These are phyloP conservation scores for Ophraella communa DNA, from an alignment of 2,888 invertebrate species.

Conservation along the genomic window DNA sequence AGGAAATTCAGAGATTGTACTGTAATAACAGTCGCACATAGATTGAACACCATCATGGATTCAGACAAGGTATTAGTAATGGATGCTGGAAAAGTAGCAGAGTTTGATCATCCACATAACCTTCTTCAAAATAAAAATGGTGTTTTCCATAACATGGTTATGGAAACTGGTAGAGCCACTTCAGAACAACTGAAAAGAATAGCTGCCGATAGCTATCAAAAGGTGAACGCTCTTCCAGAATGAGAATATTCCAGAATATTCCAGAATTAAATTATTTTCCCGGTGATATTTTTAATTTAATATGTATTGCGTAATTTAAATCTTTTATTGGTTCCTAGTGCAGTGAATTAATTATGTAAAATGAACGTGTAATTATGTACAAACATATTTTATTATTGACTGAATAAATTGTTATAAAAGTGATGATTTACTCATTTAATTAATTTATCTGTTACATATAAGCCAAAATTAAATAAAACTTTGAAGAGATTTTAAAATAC, in stretches of 20 bases:
- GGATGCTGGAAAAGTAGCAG: conserved; percentile 76
- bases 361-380: no score
- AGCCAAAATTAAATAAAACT: no score
- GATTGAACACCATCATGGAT: conserved; percentile 85
- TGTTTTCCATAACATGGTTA: conserved; percentile 62
- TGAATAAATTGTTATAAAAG: neutral
- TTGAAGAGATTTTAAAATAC: no score
- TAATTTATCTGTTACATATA: no score
- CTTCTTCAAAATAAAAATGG: conserved; percentile 61
- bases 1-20: conserved; percentile 77
- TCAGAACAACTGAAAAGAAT: conserved; percentile 31
- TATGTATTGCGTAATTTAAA: no score
- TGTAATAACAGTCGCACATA: conserved; percentile 82
- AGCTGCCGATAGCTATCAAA: conserved; percentile 8
- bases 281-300: no score
- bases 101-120: conserved; percentile 77
- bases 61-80: conserved; percentile 82
- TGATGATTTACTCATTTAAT: no score
- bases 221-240: conserved; percentile 3
- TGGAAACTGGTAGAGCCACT: conserved; percentile 66
- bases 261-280: no score
- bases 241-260: no score
- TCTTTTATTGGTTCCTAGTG: no score
- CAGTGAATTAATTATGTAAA: no score
- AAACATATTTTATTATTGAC: neutral